These are phyloP conservation scores for Bos indicus DNA, from an alignment of 2,113 vertebrate species.

Conservation along the genomic window DNA sequence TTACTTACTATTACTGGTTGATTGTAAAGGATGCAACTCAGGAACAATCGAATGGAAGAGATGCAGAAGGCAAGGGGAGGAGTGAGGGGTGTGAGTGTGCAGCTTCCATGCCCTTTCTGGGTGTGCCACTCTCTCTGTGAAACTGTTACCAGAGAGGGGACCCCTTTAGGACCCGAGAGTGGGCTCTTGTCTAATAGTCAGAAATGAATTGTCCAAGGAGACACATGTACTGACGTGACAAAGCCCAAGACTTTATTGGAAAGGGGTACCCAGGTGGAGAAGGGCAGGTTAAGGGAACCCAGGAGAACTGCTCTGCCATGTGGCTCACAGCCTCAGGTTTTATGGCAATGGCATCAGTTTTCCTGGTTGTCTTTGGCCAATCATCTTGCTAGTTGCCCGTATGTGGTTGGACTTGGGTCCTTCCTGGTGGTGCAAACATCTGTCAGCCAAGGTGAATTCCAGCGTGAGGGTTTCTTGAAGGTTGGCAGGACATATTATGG, in stretches of 20 bases:
- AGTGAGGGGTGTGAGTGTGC: neutral
- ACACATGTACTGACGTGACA: neutral
- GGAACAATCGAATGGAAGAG: neutral
- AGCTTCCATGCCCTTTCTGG: neutral
- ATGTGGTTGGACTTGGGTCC: neutral
- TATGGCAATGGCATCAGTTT: neutral
- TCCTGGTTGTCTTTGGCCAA: neutral
- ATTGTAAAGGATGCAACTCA: neutral
- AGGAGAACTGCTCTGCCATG: neutral
- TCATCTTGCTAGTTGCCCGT: neutral
- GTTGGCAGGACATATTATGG: neutral
- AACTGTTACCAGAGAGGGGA: neutral
- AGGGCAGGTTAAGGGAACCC: neutral
- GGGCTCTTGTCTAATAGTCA: neutral
- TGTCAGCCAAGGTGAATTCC: neutral
- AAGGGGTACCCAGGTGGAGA: neutral
- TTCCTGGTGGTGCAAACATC: neutral
- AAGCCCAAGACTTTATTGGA: neutral
- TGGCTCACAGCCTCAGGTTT: neutral
- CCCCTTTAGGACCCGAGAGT: neutral
- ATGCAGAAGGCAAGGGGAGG: neutral
- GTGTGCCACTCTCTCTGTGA: neutral
- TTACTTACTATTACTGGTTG: neutral
- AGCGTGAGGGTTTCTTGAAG: neutral
- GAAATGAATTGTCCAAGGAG: neutral